Evolutionary conservation across 2,888 invertebrate species (phyloP).

Genomic region (Heliothis peltigera): DNA sequence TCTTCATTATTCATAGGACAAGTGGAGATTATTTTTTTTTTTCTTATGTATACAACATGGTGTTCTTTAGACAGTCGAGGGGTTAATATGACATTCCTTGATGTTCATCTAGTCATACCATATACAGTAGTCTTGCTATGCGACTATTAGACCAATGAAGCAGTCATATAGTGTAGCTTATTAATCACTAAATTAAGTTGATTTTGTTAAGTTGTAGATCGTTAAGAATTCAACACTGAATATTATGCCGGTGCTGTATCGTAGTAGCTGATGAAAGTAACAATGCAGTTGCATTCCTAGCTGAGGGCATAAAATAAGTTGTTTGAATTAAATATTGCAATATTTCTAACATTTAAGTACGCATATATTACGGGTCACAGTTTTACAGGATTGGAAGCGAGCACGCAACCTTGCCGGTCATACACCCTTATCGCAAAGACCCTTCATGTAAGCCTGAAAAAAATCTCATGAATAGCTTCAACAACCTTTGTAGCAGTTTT

Average conservation of each 20-base stretch:
- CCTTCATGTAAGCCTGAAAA: background rate
- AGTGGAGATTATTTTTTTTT: too few relatives aligned
- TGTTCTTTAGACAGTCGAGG: too few relatives aligned
- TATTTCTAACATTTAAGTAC: slow-evolving; percentile 8
- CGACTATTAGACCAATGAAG: too few relatives aligned
- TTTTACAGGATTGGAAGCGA: slow-evolving; percentile 30
- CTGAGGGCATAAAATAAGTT: background rate
- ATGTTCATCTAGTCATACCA: too few relatives aligned
- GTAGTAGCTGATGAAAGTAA: background rate
- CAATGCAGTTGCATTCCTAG: background rate
- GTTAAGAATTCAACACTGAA: background rate
- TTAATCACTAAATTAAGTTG: too few relatives aligned
- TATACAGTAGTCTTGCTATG: too few relatives aligned
- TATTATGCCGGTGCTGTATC: background rate
- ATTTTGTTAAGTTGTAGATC: too few relatives aligned
- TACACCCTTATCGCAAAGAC: slow-evolving; percentile 21
- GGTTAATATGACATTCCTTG: too few relatives aligned
- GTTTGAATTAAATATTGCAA: slow-evolving; percentile 14
- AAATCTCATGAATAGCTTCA: background rate
- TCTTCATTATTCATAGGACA: too few relatives aligned
- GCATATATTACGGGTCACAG: slow-evolving; percentile 34
- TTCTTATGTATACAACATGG: too few relatives aligned
- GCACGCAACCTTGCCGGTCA: slow-evolving; percentile 37
- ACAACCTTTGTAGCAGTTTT: background rate
- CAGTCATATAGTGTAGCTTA: too few relatives aligned